Evolutionary conservation across 2,888 invertebrate species (phyloP).

Genomic region (Metallyticus violacea): DNA sequence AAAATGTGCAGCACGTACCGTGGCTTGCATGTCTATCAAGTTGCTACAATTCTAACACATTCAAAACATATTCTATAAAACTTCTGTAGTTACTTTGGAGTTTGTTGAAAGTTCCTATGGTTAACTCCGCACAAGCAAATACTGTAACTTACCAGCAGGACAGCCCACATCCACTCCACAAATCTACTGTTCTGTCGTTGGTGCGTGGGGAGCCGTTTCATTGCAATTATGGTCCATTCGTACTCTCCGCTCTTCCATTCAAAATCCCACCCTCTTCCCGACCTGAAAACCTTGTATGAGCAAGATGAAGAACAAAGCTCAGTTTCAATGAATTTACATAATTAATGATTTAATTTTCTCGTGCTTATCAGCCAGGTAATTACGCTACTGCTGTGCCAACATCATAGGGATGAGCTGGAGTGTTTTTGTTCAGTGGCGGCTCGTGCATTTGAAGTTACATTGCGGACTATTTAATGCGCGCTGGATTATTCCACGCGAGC

Average conservation of each 20-base stretch:
- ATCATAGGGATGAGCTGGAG: neutral
- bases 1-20: no score
- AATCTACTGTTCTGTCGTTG: neutral
- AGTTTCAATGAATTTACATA: slow-evolving; percentile 31
- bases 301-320: slow-evolving; percentile 24
- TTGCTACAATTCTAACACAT: no score
- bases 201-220: neutral
- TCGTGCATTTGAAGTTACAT: neutral
- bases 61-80: no score
- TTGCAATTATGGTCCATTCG: slow-evolving; percentile 6
- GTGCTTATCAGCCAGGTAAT: slow-evolving; percentile 30
- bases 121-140: no score
- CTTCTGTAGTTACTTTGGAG: no score
- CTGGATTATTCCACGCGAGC: neutral
- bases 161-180: neutral
- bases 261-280: neutral
- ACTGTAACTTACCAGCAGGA: neutral
- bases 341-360: slow-evolving; percentile 34
- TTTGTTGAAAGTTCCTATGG: neutral
- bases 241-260: neutral
- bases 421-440: neutral
- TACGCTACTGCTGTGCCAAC: neutral
- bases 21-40: no score
- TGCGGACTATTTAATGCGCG: neutral
- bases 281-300: neutral